Evolutionary conservation across 2,888 invertebrate genomes (phyloP), one percentile per base, ranked within the genome.

Genomic region (Melanophora roralis): DNA sequence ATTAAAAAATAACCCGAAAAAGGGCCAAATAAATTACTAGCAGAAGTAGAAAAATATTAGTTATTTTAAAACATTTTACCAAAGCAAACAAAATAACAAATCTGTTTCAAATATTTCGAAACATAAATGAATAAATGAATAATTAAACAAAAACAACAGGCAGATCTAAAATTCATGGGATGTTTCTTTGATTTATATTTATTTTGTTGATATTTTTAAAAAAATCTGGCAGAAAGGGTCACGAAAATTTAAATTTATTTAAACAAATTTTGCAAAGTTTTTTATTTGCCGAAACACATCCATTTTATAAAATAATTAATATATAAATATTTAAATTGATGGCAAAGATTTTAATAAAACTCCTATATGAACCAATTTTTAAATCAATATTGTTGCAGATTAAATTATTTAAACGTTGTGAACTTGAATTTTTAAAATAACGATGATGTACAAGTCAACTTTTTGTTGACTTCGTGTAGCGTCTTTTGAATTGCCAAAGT

Each of bases 291-390:
- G 27, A 43, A 8, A 23, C 16, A 40, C 40, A 36, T 16, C 7
- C 59, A 11, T 12, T 59, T 57, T 53, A 51, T 38, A 51, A 74
- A 74, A 74, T 78, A 74, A 78, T 78, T 74, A 74, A 69, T 74
- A 78, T 53, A 65, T 59, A 74, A 78, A 78, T 74, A 78, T 78
- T 78, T 78, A 59, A 65, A 59, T 74, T 59, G 64, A 57, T 69
- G 74, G 68, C 45, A 65, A 32, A 65, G 53, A 59, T 78, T 78
- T 78, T 69, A 78, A 78, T 74, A 69, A 74, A 69, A 74, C 78
- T 59, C 53, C 65, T 74, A 74, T 65, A 59, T 59, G 8, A 59
- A 78, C n/a, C n/a, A n/a, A n/a, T n/a, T n/a, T n/a, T n/a, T n/a
- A n/a, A n/a, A n/a, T n/a, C n/a, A n/a, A n/a, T n/a, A n/a, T n/a